These are phyloP conservation scores for Petrocephalus schoutedeni DNA, from an alignment of 2,797 vertebrate species.

Conservation along the genomic window DNA sequence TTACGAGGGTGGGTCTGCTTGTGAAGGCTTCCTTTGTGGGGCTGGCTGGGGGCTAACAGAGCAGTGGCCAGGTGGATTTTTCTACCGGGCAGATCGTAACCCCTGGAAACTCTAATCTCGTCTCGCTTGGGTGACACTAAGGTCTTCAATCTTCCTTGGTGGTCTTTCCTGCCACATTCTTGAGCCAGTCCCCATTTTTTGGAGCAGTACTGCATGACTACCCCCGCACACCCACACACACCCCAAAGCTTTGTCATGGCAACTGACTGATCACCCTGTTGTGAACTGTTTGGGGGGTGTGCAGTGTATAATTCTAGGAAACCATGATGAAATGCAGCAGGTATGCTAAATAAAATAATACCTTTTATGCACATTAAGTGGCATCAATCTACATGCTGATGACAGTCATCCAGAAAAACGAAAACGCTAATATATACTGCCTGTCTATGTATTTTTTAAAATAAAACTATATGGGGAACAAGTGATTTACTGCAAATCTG, in stretches of 20 bases:
- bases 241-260: conserved; percentile 43
- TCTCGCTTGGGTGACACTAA: no score
- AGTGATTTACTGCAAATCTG: conserved; percentile 19
- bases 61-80: background rate
- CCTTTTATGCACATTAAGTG: background rate
- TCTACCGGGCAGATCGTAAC: background rate
- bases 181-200: background rate
- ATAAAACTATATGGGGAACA: conserved; percentile 37
- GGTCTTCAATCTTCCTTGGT: background rate
- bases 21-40: background rate
- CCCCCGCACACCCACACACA: conserved; percentile 29
- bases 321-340: background rate
- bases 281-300: conserved; percentile 31
- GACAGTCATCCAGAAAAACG: conserved; percentile 47
- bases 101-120: background rate
- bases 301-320: background rate
- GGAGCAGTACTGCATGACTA: conserved; percentile 37
- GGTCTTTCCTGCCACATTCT: conserved; percentile 15
- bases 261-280: conserved; percentile 50
- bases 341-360: background rate
- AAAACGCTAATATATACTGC: conserved; percentile 46
- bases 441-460: conserved; percentile 44
- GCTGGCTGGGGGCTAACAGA: background rate
- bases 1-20: background rate
- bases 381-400: conserved; percentile 32